Evolutionary conservation across 2,113 vertebrate genomes (phyloP).

Genomic region (Mandrillus leucophaeus): DNA sequence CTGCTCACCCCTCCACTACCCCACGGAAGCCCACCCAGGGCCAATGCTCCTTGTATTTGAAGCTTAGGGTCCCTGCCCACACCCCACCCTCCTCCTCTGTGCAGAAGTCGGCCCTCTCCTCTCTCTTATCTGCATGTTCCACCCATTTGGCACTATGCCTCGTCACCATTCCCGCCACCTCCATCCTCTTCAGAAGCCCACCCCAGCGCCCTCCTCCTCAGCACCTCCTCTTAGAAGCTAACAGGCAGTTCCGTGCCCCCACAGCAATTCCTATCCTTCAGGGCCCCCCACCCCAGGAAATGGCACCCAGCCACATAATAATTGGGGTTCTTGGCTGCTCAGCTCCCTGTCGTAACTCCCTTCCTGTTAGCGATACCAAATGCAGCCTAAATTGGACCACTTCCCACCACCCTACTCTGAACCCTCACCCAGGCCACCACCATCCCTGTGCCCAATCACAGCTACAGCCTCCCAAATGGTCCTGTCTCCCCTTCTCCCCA

Average conservation of each 20-base stretch:
- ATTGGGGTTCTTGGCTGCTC: neutral
- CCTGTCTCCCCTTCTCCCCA: too few species aligned
- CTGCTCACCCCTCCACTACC: neutral
- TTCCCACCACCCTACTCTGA: neutral
- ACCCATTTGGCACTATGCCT: neutral
- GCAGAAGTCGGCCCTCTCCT: neutral
- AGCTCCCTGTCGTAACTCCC: rapidly evolving
- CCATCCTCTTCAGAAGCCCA: neutral
- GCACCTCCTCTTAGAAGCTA: neutral
- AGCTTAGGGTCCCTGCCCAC: too few species aligned
- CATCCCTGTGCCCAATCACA: neutral
- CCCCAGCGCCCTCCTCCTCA: neutral
- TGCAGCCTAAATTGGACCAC: too few species aligned
- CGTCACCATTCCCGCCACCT: neutral
- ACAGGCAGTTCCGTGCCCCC: rapidly evolving
- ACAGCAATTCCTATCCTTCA: neutral
- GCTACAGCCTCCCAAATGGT: neutral
- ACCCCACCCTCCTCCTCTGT: too few species aligned
- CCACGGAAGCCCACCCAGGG: neutral
- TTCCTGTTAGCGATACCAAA: neutral
- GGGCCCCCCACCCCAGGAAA: neutral
- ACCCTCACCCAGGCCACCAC: too few species aligned
- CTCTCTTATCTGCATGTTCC: neutral
- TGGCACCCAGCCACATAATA: neutral
- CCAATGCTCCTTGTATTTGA: too few species aligned